Evolutionary conservation across 2,113 vertebrate genomes (phyloP).

Genomic region (Spilogale gracilis): DNA sequence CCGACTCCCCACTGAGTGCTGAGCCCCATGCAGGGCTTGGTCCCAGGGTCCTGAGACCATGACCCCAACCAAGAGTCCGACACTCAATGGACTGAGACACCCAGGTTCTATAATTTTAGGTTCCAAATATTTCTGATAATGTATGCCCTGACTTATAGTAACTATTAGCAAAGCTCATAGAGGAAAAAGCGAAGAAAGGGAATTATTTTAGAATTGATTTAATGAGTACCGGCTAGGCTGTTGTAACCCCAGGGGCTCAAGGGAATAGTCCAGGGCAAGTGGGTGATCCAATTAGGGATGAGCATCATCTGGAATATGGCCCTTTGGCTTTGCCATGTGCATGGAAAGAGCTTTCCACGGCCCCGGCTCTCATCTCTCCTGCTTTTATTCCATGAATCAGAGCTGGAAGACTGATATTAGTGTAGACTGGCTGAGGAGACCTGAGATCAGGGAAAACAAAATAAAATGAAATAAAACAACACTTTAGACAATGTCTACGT

Average conservation of each 20-base stretch:
- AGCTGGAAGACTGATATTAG: neutral
- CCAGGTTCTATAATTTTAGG: neutral
- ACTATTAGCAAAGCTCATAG: neutral
- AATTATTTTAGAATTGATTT: neutral
- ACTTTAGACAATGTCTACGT: neutral
- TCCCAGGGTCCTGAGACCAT: neutral
- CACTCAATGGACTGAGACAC: neutral
- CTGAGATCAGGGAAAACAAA: neutral
- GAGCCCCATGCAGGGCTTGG: neutral
- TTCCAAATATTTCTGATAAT: neutral
- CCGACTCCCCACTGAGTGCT: neutral
- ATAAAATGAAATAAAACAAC: neutral
- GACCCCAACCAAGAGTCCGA: neutral
- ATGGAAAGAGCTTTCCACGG: neutral
- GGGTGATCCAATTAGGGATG: neutral
- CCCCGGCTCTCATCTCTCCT: accelerated
- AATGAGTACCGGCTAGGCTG: neutral
- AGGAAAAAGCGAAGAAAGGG: neutral
- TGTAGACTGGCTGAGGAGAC: neutral
- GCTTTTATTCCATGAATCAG: neutral
- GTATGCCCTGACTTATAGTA: neutral
- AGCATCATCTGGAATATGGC: neutral
- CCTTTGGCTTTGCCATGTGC: neutral
- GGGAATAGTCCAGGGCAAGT: neutral
- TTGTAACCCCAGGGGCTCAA: neutral